Evolutionary conservation across 2,113 vertebrate species (phyloP).

Genomic region (Ammodytes dubius): DNA sequence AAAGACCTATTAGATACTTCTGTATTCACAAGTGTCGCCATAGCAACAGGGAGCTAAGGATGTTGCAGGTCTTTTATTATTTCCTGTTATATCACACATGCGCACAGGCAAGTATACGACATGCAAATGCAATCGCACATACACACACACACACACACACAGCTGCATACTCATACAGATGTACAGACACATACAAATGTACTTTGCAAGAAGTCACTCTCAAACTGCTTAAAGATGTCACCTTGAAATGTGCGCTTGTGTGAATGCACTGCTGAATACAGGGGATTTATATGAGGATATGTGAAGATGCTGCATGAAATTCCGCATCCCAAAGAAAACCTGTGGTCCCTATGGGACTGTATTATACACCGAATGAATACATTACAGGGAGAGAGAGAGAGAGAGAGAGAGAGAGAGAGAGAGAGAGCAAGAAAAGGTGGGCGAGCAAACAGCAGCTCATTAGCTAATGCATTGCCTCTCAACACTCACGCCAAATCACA

Average conservation of each 20-base stretch:
- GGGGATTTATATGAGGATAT: constrained; percentile 25
- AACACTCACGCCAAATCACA: constrained; percentile 54
- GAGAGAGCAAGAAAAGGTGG: constrained; percentile 15
- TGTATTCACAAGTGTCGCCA: constrained; percentile 75
- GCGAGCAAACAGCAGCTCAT: constrained; percentile 67
- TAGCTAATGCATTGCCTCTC: constrained; percentile 50
- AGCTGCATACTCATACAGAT: not conserved
- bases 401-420: constrained; percentile 3
- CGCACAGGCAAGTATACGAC: not conserved
- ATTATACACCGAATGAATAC: constrained; percentile 55
- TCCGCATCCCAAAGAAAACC: constrained; percentile 52
- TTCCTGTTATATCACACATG: constrained; percentile 60
- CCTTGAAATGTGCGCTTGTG: constrained; percentile 41
- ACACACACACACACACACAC: not conserved
- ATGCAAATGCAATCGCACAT: not conserved
- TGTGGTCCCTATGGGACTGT: constrained; percentile 50
- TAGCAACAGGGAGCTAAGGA: constrained; percentile 75
- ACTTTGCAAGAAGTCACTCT: constrained; percentile 4
- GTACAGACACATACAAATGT: not conserved
- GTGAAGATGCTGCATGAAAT: constrained; percentile 60
- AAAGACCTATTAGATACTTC: constrained; percentile 59
- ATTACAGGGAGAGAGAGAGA: constrained; percentile 23
- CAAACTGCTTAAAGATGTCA: constrained; percentile 48
- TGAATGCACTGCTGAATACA: constrained; percentile 10
- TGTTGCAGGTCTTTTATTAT: constrained; percentile 62